Percentiles rank a stretch among this genome's conserved stretches.
These are phyloP conservation scores for Corythaixoides concolor DNA, from an alignment of 2,113 vertebrate genomes.

Conservation along the genomic window DNA sequence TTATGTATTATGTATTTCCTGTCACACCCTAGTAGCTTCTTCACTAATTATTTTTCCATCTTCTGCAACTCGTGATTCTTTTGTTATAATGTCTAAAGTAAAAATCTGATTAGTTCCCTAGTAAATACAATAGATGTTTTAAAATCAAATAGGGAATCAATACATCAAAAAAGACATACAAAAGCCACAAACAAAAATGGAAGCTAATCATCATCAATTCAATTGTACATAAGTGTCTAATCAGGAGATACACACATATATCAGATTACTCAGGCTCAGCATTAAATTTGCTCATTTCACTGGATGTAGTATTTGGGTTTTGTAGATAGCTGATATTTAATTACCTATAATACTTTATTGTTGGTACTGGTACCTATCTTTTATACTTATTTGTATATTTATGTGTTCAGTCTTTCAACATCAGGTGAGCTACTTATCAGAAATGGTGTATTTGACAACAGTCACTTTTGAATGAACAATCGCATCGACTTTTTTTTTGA, in stretches of 20 bases:
- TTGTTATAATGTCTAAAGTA: not conserved
- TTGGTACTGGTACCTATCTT: not conserved
- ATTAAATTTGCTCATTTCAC: not conserved
- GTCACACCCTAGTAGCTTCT: not conserved
- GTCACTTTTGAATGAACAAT: not conserved
- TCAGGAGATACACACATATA: not conserved
- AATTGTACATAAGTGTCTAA: not conserved
- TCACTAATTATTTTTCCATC: not conserved
- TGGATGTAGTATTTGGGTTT: not conserved
- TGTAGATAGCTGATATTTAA: not conserved
- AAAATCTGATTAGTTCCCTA: not conserved
- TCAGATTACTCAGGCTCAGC: not conserved
- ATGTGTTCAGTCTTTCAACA: not conserved
- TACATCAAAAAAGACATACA: not conserved
- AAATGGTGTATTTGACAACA: not conserved
- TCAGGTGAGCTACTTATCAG: not conserved
- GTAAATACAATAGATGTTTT: not conserved
- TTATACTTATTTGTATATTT: not conserved
- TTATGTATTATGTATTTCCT: constrained; percentile 2
- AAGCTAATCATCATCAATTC: not conserved
- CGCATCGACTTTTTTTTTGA: not conserved
- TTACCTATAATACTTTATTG: not conserved
- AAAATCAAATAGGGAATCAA: not conserved
- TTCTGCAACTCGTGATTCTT: not conserved
- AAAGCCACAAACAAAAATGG: not conserved